A percentile compares a stretch with the other conserved stretches of the same genome.
phyloP scores from a whole-genome alignment of 2,797 vertebrate genomes.

The Ispidina lecontei region DNA sequence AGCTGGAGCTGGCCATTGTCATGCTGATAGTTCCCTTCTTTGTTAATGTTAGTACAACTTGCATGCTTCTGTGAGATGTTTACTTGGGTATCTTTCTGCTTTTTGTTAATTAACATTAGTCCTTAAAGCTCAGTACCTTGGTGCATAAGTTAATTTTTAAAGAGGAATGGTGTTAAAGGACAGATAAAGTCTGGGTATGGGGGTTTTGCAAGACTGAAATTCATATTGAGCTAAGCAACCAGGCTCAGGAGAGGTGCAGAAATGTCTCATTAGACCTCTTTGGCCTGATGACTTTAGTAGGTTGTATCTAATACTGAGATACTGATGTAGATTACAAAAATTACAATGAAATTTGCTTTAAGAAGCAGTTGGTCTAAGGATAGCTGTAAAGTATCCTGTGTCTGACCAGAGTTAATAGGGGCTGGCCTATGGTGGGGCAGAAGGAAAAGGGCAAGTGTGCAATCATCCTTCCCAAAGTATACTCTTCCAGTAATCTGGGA shows the following conservation, averaged over 20 bases:
- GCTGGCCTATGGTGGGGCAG: neutral
- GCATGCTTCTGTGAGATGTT: neutral
- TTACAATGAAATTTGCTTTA: neutral
- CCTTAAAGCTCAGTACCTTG: neutral
- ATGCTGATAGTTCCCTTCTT: slow-evolving; percentile 99
- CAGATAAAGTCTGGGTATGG: neutral
- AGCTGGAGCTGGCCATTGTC: slow-evolving; percentile 95
- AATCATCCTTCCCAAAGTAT: slow-evolving; percentile 5
- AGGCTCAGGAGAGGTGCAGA: neutral
- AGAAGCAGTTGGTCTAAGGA: neutral
- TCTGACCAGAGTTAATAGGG: neutral
- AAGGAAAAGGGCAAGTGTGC: slow-evolving; percentile 11
- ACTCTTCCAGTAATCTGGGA: neutral
- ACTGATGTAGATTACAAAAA: neutral
- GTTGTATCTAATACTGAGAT: neutral
- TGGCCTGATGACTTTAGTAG: neutral
- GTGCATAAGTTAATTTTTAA: neutral
- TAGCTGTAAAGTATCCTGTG: neutral
- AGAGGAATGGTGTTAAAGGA: neutral
- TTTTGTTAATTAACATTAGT: neutral
- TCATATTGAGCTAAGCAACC: neutral
- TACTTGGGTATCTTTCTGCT: neutral
- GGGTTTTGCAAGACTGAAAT: neutral
- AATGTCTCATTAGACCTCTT: neutral
- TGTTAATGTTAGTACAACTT: slow-evolving; percentile 90